Conservation (phyloP, 2,888 invertebrate genomes). For the Thecophora atra region DNA sequence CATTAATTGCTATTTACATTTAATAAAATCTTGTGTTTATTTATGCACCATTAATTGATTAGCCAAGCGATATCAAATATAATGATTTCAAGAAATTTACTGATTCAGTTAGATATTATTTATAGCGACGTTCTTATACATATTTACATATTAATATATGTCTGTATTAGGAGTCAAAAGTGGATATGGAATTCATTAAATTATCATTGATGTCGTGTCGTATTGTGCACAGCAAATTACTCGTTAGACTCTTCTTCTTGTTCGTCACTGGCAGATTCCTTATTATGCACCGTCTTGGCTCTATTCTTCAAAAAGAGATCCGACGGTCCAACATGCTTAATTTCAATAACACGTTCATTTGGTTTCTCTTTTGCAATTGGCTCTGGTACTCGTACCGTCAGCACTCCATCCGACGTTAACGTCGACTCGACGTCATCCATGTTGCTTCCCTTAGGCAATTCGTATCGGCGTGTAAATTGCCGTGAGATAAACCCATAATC, state of each 20-base stretch:
- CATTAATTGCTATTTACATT: no score
- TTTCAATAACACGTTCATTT: conserved; percentile 55
- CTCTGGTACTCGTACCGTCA: conserved; percentile 77
- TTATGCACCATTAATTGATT: no score
- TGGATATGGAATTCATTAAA: no score
- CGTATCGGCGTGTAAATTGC: conserved; percentile 78
- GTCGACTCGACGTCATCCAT: conserved; percentile 76
- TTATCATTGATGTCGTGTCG: no score
- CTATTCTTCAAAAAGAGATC: conserved; percentile 54
- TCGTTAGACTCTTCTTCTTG: neutral
- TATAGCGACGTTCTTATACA: no score
- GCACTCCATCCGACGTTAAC: conserved; percentile 81
- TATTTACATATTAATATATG: no score
- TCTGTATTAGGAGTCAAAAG: no score
- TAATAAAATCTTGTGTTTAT: no score
- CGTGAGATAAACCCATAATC: conserved; percentile 80
- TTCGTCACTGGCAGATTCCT: neutral
- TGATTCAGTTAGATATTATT: no score
- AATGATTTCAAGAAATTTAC: no score
- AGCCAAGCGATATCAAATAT: no score
- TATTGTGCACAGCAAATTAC: no score
- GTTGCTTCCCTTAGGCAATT: conserved; percentile 74
- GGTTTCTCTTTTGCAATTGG: conserved; percentile 34
- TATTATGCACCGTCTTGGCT: neutral
- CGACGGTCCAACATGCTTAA: conserved; percentile 57